A percentile compares a stretch with the other conserved stretches of the same genome.
phyloP scores from a whole-genome alignment of 2,113 vertebrate genomes.

The Brachypodius melanocephalos region DNA sequence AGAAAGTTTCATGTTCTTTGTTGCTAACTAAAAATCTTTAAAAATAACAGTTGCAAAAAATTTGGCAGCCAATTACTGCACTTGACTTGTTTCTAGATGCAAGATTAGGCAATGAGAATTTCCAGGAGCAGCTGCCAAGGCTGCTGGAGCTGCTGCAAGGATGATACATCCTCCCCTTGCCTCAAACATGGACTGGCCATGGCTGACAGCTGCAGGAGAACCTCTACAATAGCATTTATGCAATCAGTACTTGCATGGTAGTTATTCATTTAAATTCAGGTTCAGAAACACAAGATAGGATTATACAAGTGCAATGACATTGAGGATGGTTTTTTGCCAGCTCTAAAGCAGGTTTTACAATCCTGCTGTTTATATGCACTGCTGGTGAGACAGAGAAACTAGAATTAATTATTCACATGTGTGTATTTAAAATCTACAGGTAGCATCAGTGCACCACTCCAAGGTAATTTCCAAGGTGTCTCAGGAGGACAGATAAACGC shows the following conservation, averaged over 20 bases:
- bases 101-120: background rate
- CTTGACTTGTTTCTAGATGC: background rate
- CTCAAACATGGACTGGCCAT: rapidly evolving
- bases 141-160: background rate
- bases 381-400: background rate
- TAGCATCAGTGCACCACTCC: background rate
- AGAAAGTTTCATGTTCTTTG: background rate
- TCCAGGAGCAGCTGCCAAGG: background rate
- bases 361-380: background rate
- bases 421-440: background rate
- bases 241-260: background rate
- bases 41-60: slow-evolving; percentile 16
- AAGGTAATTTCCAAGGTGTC: background rate
- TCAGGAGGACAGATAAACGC: background rate
- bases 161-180: background rate
- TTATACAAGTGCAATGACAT: background rate
- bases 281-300: background rate
- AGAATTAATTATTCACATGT: background rate
- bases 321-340: background rate
- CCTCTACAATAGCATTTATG: background rate
- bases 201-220: background rate
- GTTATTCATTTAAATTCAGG: background rate
- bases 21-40: background rate
- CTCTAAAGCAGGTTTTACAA: background rate
- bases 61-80: background rate